Evolutionary conservation across 2,797 vertebrate species (phyloP).

Genomic region (Clamator glandarius): DNA sequence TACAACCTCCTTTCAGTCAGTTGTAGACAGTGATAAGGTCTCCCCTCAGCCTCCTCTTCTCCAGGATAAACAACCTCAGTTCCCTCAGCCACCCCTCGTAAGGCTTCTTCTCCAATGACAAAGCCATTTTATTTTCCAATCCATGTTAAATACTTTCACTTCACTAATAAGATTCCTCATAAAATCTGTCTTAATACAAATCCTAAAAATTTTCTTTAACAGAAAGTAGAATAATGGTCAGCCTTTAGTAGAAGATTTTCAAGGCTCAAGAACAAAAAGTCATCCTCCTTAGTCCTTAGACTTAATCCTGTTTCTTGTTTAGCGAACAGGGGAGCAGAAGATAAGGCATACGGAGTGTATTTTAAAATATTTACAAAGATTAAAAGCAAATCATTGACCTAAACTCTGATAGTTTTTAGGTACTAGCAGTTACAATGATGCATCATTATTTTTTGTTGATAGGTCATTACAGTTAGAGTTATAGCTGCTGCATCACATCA

Average conservation of each 20-base stretch:
- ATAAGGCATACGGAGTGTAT: background rate
- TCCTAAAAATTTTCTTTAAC: background rate
- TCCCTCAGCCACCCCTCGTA: too few relatives aligned
- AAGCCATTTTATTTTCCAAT: background rate
- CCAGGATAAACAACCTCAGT: too few relatives aligned
- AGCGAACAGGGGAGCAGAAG: background rate
- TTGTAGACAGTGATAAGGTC: too few relatives aligned
- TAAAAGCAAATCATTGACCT: background rate
- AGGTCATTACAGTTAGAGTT: background rate
- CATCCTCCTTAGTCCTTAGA: background rate
- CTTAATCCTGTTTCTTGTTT: background rate
- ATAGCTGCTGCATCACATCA: background rate
- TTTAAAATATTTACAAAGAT: background rate
- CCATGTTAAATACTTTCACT: background rate
- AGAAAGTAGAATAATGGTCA: background rate
- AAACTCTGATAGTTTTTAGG: background rate
- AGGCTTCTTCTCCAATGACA: too few relatives aligned
- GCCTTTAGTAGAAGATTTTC: background rate
- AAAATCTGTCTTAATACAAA: background rate
- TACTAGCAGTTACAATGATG: background rate
- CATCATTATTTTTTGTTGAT: background rate
- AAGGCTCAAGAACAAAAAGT: background rate
- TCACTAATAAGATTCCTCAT: background rate
- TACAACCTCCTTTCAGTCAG: too few relatives aligned
- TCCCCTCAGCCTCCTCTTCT: too few relatives aligned